phyloP scores from a whole-genome alignment of 2,113 vertebrate species.

The Promerops cafer region DNA sequence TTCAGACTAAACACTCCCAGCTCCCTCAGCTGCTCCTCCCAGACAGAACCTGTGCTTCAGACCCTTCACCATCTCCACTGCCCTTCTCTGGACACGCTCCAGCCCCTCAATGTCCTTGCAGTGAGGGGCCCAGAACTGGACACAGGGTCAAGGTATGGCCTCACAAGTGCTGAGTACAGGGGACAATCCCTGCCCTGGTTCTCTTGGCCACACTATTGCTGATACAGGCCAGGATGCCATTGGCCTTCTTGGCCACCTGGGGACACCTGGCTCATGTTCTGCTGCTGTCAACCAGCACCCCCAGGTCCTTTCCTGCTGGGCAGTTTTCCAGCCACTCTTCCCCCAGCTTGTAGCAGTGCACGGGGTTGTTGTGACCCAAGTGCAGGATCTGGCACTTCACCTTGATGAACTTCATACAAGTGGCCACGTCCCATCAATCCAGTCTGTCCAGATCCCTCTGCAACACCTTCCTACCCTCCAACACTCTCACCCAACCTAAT shows the following conservation, averaged over 20 bases:
- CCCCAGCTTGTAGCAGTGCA: not conserved
- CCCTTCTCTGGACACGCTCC: not conserved
- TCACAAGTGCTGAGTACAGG: not conserved
- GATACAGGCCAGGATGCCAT: not conserved
- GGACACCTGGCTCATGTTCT: not conserved
- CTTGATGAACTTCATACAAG: not conserved
- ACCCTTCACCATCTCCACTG: not conserved
- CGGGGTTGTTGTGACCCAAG: not conserved
- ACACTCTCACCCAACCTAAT: not conserved
- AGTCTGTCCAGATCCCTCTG: not conserved
- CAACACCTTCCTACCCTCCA: not conserved
- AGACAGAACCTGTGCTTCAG: not conserved
- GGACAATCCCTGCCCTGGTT: not conserved
- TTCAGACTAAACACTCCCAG: not conserved
- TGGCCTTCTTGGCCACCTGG: not conserved
- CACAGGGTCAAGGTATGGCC: not conserved
- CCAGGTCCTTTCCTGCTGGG: not conserved
- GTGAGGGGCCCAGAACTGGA: not conserved
- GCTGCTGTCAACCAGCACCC: not conserved
- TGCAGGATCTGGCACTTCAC: too few relatives aligned
- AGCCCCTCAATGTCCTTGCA: fast-evolving
- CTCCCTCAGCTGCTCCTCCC: not conserved
- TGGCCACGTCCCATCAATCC: not conserved
- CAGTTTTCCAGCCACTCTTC: not conserved
- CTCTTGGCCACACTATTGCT: not conserved